A percentile compares a stretch with the other conserved stretches of the same genome.
Conservation (phyloP, 2,113 vertebrate species). For the Psammodynastes pulverulentus region DNA sequence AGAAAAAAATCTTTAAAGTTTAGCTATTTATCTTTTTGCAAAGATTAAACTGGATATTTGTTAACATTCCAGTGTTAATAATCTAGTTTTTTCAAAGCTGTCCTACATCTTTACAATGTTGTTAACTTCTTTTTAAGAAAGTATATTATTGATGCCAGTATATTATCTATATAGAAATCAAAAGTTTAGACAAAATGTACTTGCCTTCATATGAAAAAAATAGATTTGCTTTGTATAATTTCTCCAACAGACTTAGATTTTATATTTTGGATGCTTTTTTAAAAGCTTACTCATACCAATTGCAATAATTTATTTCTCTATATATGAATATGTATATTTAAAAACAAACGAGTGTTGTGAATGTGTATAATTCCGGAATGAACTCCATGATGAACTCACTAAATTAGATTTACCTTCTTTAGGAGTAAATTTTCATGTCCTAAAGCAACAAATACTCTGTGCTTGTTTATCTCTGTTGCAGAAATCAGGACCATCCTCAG, state of each 20-base stretch:
- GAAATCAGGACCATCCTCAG: background rate
- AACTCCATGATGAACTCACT: background rate
- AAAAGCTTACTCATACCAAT: background rate
- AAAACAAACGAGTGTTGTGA: background rate
- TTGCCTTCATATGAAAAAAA: background rate
- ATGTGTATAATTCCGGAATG: background rate
- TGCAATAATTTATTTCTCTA: background rate
- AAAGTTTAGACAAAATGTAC: background rate
- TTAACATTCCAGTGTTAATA: slow-evolving; percentile 19
- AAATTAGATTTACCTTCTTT: background rate
- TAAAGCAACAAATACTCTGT: background rate
- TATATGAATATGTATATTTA: background rate
- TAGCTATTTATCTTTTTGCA: background rate
- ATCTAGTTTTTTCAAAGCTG: slow-evolving; percentile 43
- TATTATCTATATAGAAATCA: slow-evolving; percentile 12
- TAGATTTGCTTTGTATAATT: background rate
- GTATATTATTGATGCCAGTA: slow-evolving; percentile 39
- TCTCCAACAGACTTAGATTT: background rate
- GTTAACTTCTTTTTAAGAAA: slow-evolving; percentile 31
- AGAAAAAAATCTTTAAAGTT: background rate
- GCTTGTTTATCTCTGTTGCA: background rate
- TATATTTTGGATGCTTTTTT: background rate
- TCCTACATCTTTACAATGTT: slow-evolving; percentile 25
- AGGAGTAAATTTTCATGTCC: background rate
- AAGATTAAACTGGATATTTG: slow-evolving; percentile 37